Evolutionary conservation across 2,113 vertebrate species (phyloP).

Genomic region (Antechinus stuartii): DNA sequence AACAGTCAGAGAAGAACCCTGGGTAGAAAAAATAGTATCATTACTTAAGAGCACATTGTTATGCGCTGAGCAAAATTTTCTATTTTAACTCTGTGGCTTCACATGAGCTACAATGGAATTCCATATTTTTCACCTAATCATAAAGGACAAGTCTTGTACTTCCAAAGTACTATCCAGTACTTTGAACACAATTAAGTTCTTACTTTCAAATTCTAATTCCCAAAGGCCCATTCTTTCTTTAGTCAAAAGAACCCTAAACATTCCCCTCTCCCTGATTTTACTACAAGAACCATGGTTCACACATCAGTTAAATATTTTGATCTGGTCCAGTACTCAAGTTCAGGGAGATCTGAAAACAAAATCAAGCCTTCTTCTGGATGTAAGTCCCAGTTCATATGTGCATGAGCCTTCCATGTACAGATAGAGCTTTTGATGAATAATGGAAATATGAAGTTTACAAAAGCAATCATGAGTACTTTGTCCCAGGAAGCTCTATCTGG

Average conservation of each 20-base stretch:
- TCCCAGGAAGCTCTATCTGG: background rate
- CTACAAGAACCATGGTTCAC: background rate
- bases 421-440: background rate
- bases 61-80: background rate
- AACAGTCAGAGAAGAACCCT: background rate
- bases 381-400: background rate
- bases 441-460: background rate
- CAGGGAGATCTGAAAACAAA: background rate
- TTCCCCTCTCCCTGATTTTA: background rate
- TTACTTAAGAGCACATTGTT: constrained; percentile 24
- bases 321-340: background rate
- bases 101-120: constrained; percentile 25
- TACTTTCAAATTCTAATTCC: constrained; percentile 56
- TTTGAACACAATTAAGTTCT: background rate
- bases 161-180: background rate
- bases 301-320: background rate
- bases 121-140: background rate
- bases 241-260: background rate
- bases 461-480: background rate
- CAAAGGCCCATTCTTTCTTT: background rate
- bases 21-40: constrained; percentile 1
- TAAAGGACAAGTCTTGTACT: constrained; percentile 27
- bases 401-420: background rate
- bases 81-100: constrained; percentile 30
- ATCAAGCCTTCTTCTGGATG: background rate